Base-by-base conservation (phyloP, 2,888 invertebrate species). In the Pristionchus exspectatus region DNA sequence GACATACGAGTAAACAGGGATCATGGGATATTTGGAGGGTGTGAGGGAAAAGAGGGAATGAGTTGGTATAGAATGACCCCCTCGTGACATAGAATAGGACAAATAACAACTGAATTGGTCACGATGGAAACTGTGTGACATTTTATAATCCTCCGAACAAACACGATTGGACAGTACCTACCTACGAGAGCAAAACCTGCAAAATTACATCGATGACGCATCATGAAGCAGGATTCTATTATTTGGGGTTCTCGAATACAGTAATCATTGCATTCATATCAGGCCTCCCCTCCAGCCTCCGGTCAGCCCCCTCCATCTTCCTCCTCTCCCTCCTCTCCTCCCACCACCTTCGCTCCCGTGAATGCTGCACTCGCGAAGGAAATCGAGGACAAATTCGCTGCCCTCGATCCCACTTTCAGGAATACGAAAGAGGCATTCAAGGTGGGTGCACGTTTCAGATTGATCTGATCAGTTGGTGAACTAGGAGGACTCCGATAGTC, bases 341-440 rank as follows among this genome's bases (percentile, higher is more conserved):
- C 66, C 50, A 21, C 54, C 50, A 33, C 56, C 1, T 88, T 88
- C 87, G 21, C 74, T 33, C 87, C 87, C 18, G 44, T 88, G 30
- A 74, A 72, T 56, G 54, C 77, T 38, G 90, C 84, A 59, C 24
- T 69, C 33, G 90, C 91, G 38, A 91, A 91, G 69, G 94, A 94
- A 72, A 91, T 93, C 27, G 94, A 94, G 9, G 90, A 91, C 30
- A 94, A 94, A 90, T 95, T 94, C 81, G 87, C 90, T 30, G 89
- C 90, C 33, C 91, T 95, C 38, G 95, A 95, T 92, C 91, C 93
- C 63, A 92, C 92, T 7, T 95, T 95, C 89, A 91, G 93, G 38
- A 95, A 95, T 87, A 93, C 94, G 18, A 92, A 94, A 86, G 95
- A 95, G 87, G 95, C 95, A 4, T 95, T 95, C 90, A 95, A 94